Evolutionary conservation across 2,113 vertebrate genomes (phyloP).

Genomic region (Lota lota): DNA sequence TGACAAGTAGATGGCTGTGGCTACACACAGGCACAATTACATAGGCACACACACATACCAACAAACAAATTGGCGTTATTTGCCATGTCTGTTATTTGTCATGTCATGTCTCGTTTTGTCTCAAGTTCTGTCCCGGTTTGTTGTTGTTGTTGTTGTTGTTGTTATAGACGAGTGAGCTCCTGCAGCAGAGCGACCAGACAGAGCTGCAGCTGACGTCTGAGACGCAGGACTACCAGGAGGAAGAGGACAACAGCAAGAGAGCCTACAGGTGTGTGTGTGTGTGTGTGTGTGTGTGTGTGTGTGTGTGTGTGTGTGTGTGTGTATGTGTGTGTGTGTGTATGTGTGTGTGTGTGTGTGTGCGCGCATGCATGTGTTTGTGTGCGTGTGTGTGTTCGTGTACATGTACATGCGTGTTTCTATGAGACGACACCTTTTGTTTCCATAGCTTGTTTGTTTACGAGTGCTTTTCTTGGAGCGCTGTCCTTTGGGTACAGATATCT

Average conservation of each 20-base stretch:
- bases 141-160: constrained; percentile 32
- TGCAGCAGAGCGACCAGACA: constrained; percentile 81
- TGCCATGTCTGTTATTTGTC: not conserved
- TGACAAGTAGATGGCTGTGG: too few species aligned
- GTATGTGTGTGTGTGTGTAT: not conserved
- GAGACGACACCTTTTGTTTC: too few species aligned
- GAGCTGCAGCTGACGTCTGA: constrained; percentile 82
- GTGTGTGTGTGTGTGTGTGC: constrained; percentile 43
- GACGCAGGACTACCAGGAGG: constrained; percentile 82
- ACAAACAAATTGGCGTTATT: too few species aligned
- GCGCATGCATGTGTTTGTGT: not conserved
- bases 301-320: not conserved
- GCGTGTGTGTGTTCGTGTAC: not conserved
- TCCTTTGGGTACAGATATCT: too few species aligned
- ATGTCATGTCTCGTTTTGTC: not conserved
- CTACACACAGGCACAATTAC: too few species aligned
- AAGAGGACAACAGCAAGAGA: constrained; percentile 88
- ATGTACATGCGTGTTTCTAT: not conserved
- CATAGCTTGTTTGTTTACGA: too few species aligned
- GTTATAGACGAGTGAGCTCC: constrained; percentile 81
- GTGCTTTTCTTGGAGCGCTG: too few species aligned
- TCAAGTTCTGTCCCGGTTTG: not conserved
- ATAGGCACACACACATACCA: too few species aligned
- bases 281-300: not conserved
- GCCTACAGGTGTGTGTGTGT: constrained; percentile 80